Conservation (phyloP, 2,113 vertebrate species). For the Podarcis cretensis region DNA sequence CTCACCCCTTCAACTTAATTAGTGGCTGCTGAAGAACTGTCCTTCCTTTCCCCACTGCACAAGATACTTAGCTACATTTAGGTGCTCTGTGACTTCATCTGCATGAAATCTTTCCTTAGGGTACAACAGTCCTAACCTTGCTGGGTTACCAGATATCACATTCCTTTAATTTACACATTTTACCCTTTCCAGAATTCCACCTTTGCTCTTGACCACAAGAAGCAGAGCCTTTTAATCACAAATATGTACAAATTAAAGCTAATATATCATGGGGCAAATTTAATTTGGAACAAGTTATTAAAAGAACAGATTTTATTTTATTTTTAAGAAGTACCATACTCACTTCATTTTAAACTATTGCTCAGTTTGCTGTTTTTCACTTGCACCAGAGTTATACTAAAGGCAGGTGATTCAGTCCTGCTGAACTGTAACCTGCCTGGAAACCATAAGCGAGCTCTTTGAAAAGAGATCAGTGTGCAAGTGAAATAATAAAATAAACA, state of each 20-base stretch:
- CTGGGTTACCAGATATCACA: background rate
- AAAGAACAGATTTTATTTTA: too few relatives aligned
- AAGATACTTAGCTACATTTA: background rate
- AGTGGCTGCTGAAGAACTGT: background rate
- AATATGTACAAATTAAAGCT: too few relatives aligned
- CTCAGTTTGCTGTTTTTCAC: background rate
- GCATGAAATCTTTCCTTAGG: background rate
- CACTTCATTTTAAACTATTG: background rate
- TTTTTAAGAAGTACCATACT: too few relatives aligned
- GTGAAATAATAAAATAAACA: too few relatives aligned
- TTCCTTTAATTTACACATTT: background rate
- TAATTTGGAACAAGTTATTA: background rate
- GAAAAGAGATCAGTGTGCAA: background rate
- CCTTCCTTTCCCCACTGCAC: background rate
- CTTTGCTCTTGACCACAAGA: background rate
- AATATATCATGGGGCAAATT: background rate
- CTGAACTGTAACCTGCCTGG: background rate
- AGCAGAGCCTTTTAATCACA: background rate
- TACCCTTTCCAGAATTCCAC: background rate
- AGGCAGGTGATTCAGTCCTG: background rate
- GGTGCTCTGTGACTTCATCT: background rate
- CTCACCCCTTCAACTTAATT: slow-evolving; percentile 11
- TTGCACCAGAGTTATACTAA: background rate
- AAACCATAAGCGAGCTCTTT: background rate
- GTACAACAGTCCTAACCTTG: background rate